Base-by-base conservation (phyloP, 2,797 vertebrate genomes). In the Cyclura pinguis region DNA sequence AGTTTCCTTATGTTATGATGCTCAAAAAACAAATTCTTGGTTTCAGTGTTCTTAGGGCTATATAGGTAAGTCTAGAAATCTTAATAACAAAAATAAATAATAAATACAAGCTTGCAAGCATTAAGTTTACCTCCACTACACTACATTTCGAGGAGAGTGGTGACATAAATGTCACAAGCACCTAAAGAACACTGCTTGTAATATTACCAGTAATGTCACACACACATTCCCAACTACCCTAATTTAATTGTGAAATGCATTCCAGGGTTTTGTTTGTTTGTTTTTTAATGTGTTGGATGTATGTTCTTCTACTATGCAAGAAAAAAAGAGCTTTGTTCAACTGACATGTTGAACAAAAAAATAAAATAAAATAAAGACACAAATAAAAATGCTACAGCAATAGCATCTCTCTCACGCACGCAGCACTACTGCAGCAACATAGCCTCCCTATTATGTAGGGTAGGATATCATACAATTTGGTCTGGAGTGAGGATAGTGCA, bases 211-310 rank as follows among this genome's bases (percentile, higher is more conserved):
- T 16, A 74, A 62, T 76, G 35, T 83, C 24, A 50, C n/a, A 72
- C 14, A 13, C 16, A 5, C 52, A 73, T 38, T n/a, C 20, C 50
- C 16, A n/a, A 67, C 35, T 67, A 50, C 32, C 20, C 50, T 82
- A 35, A n/a, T 32, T 88, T 88, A 62, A 88, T 52, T 72, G 29
- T n/a, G 32, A 83, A 89, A 6, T 74, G 57, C 35, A 35, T 81
- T 81, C 32, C 7, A 86, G 6, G 22, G 16, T 7, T 29, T 64
- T 35, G 6, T 47, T 64, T 35, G 6, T 47, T 47, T 47, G 42
- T 47, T 47, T 47, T 47, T 47, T 47, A 47, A 47, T 47, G 42
- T 47, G 29, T 16, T 89, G 13, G 7, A 42, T 84, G 22, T n/a
- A 38, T 52, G 27, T 8, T 35, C 29, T 72, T 73, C 50, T 24